Conservation (phyloP, 2,113 vertebrate genomes). For the Muntiacus muntjak region DNA sequence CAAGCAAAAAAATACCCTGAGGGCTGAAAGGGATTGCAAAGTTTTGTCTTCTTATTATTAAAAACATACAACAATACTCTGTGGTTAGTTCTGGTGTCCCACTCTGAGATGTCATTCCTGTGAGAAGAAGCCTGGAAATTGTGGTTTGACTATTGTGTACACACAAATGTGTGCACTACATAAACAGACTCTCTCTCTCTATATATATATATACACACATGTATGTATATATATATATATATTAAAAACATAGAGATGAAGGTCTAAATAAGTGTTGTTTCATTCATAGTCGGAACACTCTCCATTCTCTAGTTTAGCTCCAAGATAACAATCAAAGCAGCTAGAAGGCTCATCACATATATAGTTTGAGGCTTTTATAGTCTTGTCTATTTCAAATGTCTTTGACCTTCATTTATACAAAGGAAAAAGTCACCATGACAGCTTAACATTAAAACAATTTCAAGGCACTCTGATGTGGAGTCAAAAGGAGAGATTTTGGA, state of each 20-base stretch:
- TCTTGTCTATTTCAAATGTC: conserved; percentile 30
- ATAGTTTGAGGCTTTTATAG: neutral
- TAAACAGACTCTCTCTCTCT: neutral
- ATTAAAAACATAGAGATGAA: neutral
- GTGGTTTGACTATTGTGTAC: neutral
- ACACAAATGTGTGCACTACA: neutral
- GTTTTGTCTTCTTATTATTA: neutral
- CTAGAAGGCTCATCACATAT: neutral
- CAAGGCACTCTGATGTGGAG: neutral
- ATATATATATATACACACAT: neutral
- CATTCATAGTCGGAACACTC: neutral
- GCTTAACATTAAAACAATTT: conserved; percentile 54
- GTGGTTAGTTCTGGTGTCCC: neutral
- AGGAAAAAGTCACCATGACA: conserved; percentile 45
- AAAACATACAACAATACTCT: neutral
- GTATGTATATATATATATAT: neutral
- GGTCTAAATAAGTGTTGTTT: neutral
- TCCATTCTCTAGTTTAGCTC: neutral
- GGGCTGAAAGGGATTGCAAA: neutral
- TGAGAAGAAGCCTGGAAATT: neutral
- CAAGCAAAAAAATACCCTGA: neutral
- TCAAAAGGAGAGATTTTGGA: neutral
- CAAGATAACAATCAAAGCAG: neutral
- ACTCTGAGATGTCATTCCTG: neutral
- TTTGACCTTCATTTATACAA: conserved; percentile 53